A percentile compares a stretch with the other conserved stretches of the same genome.
These are phyloP conservation scores for Talpa occidentalis DNA, from an alignment of 2,113 vertebrate species.

Conservation along the genomic window DNA sequence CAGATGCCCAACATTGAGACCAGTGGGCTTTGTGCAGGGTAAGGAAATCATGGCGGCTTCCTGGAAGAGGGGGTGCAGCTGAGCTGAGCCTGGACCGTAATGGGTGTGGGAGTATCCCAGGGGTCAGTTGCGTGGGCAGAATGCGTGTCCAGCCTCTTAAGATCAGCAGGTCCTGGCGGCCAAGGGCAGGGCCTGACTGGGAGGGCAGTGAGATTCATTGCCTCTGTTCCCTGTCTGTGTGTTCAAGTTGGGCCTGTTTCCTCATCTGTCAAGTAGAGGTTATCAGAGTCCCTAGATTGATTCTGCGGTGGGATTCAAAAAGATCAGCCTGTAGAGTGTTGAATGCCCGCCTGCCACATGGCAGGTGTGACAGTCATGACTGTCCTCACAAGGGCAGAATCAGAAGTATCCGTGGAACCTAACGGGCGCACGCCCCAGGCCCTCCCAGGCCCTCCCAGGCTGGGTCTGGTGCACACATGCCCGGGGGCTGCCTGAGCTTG, in stretches of 20 bases:
- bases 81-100: neutral
- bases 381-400: neutral
- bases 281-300: neutral
- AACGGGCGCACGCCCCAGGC: neutral
- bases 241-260: neutral
- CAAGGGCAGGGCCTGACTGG: neutral
- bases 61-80: neutral
- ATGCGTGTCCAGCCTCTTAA: neutral
- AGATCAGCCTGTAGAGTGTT: accelerated
- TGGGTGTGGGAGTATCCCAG: neutral
- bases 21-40: neutral
- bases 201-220: accelerated
- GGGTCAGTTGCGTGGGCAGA: neutral
- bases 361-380: neutral
- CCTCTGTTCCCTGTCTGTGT: neutral
- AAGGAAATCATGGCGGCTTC: neutral
- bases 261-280: neutral
- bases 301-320: accelerated
- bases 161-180: neutral
- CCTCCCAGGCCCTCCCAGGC: neutral
- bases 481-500: accelerated
- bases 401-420: neutral
- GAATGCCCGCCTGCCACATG: neutral
- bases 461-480: neutral
- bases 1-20: neutral